Evolutionary conservation across 2,888 invertebrate species (phyloP).

Genomic region (Mythimna loreyi): DNA sequence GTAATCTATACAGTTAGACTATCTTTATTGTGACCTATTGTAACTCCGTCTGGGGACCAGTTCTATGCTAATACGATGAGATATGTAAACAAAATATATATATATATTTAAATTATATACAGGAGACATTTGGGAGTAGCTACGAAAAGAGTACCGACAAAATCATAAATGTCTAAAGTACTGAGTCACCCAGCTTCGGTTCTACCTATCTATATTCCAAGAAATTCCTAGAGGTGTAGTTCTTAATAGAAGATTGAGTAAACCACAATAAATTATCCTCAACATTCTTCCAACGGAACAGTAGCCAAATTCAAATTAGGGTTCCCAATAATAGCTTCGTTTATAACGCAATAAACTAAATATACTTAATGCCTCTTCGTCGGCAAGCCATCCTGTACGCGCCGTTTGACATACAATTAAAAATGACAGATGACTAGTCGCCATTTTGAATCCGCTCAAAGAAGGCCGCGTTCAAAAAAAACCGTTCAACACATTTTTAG

Average conservation of each 20-base stretch:
- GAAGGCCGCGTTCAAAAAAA: conserved; percentile 76
- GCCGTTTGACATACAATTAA: conserved; percentile 89
- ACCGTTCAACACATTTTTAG: conserved; percentile 80
- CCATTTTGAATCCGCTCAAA: conserved; percentile 85
- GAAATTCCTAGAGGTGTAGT: conserved; percentile 6
- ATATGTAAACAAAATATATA: too few species aligned
- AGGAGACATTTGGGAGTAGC: neutral
- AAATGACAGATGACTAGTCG: conserved; percentile 88
- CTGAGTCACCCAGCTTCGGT: neutral
- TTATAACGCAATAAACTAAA: conserved; percentile 89
- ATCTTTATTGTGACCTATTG: too few species aligned
- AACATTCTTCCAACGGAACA: conserved; percentile 44
- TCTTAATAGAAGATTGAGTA: conserved; percentile 13
- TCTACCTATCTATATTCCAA: neutral
- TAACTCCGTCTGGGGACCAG: too few species aligned
- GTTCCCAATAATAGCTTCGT: conserved; percentile 81
- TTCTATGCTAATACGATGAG: too few species aligned
- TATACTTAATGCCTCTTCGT: conserved; percentile 84
- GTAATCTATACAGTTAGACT: too few species aligned
- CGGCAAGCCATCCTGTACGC: conserved; percentile 61
- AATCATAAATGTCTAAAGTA: conserved; percentile 2
- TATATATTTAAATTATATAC: too few species aligned
- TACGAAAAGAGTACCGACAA: neutral
- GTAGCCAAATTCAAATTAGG: conserved; percentile 78
- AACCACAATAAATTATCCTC: conserved; percentile 44